Evolutionary conservation across 2,797 vertebrate species (phyloP).

Genomic region (Champsocephalus esox): DNA sequence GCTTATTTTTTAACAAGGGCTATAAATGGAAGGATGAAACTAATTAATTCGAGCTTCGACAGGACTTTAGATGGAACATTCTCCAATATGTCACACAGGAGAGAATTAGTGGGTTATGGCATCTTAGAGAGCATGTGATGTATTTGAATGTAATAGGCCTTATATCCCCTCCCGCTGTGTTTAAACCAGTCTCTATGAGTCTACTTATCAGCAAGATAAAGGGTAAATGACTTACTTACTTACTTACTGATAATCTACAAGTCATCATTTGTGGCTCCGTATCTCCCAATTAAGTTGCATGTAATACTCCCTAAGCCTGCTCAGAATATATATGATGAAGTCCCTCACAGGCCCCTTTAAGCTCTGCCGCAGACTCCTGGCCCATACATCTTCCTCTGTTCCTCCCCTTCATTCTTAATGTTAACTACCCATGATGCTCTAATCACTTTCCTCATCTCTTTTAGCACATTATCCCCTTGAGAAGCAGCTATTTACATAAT

Average conservation of each 20-base stretch:
- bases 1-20: conserved; percentile 44
- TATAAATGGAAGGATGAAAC: conserved; percentile 41
- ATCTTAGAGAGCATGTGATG: conserved; percentile 47
- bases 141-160: conserved; percentile 47
- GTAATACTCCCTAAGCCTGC: conserved; percentile 52
- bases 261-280: conserved; percentile 59
- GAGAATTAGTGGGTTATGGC: conserved; percentile 62
- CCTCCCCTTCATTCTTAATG: conserved; percentile 63
- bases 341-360: conserved; percentile 63
- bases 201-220: conserved; percentile 57
- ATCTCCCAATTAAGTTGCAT: conserved; percentile 62
- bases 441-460: conserved; percentile 67
- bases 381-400: conserved; percentile 62
- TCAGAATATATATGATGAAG: conserved; percentile 52
- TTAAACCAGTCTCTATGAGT: conserved; percentile 51
- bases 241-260: conserved; percentile 54
- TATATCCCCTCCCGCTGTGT: conserved; percentile 37
- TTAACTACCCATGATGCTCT: conserved; percentile 72
- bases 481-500: conserved; percentile 76
- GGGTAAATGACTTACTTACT: conserved; percentile 61
- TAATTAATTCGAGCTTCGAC: conserved; percentile 72
- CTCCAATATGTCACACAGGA: conserved; percentile 57
- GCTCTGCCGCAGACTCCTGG: conserved; percentile 49
- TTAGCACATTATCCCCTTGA: conserved; percentile 57
- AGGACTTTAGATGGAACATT: conserved; percentile 58